Evolutionary conservation across 2,888 invertebrate genomes (phyloP), one percentile per base, ranked within the genome.

Genomic region (Epiperipatus broadwayi): DNA sequence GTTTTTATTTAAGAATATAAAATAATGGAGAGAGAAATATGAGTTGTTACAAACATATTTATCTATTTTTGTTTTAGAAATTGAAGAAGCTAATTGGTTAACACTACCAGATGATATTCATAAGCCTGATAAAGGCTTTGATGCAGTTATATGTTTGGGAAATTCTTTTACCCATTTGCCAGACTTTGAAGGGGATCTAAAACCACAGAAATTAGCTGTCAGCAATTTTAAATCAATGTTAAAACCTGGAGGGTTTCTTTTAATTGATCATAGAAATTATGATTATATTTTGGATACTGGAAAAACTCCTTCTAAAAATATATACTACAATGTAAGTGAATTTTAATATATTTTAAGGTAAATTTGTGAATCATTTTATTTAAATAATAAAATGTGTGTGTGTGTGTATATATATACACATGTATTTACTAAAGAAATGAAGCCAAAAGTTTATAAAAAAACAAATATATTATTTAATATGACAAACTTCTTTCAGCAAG

Each of bases 31-130:
- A n/a, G n/a, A n/a, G n/a, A n/a, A n/a, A n/a, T n/a, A n/a, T n/a
- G n/a, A n/a, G n/a, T n/a, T n/a, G n/a, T n/a, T n/a, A n/a, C n/a
- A n/a, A n/a, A n/a, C n/a, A n/a, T n/a, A 12, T 5, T 32, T 32
- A n/a, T 16, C 4, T 5, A 16, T 15, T 22, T 22, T 22, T 8
- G n/a, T 44, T 44, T 3, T 56, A 85, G 84, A 77, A 15, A 84
- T 85, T 52, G 81, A 85, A 56, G 84, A 85, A 63, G 84, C 83
- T 0, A 84, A 83, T 56, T 85, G 85, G 85, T 60, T 84, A 49
- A 77, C 77, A 0, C 55, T 85, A 2, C 71, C 74, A 3, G 70
- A 75, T 22, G 81, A 84, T 52, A 69, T 84, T 21, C 62, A 69
- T 35, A 45, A 42, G 34, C 65, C 72, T 1, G 68, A 66, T 3